Evolutionary conservation across 37 sponge, comb jelly and placozoan genomes (phyloP), one percentile per base, ranked within the genome.

Genomic region (Cliona cf. orientalis): DNA sequence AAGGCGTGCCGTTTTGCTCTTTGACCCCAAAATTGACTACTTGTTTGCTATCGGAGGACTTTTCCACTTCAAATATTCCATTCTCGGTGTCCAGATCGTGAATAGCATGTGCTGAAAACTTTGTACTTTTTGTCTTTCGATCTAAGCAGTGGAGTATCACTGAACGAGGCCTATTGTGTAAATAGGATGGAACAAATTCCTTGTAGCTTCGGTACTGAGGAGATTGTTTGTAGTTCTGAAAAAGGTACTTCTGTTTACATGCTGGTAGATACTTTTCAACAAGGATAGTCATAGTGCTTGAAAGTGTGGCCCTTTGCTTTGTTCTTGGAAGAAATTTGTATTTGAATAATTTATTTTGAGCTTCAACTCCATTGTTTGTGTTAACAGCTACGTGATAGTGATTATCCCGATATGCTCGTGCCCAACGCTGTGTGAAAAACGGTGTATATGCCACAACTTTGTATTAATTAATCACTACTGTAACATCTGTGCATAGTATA

Each of bases 281-380:
- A 33, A 80, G 70, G 19, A 80, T 21, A 25, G 71, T 36, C 12
- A 46, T 35, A 21, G 22, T 69, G 14, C 34, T 36, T 22, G 81
- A 56, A 2, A 67, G 69, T 3, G 69, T 67, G 21, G 32, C 29
- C 53, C 25, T 42, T 4, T 7, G 46, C 25, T 80, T 80, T 34
- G 25, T n/a, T 5, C 39, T 44, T 31, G 81, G 71, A 29, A 80
- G 31, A 28, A 37, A 80, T 2, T 35, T 56, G 42, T 80, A 80
- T 46, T 80, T 80, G 2, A 80, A 35, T 33, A 68, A 1, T 43
- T 78, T 78, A 46, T 78, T 78, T 23, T 63, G 66, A 22, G 79
- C 79, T 49, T 78, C 79, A 23, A 34, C 25, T 21, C 81, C 81
- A 56, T 69, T 81, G 72, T 69, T 81, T 5, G 81, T 78, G 44